Evolutionary conservation across 2,113 vertebrate species (phyloP), one percentile per base, ranked within the genome.

Genomic region (Agelaius phoeniceus): DNA sequence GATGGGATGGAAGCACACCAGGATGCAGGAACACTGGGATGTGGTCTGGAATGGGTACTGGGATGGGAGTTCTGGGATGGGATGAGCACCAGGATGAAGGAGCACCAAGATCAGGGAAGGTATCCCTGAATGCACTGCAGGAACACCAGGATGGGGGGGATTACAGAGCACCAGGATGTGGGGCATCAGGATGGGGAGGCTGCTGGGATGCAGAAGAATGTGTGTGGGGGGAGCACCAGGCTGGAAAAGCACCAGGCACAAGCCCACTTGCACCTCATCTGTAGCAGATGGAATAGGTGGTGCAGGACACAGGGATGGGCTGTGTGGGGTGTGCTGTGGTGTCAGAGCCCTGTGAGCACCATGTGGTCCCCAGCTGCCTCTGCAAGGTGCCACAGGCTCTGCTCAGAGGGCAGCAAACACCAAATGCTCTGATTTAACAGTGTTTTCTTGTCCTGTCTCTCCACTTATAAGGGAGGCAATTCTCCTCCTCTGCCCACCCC

Each of bases 301-400:
- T 7, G 27, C 62, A 9, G 78, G 46, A 33, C 35, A 24, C n/a
- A 8, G 67, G 30, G 35, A 8, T 11, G 39, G 44, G 44, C 33
- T 67, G 2, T 22, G 63, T 3, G 26, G 19, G 5, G 7, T 20
- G 33, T 19, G 55, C 18, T 6, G 15, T 19, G 67, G 6, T 8
- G 39, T 10, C 35, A 51, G 33, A 21, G 55, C 11, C 21, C 24
- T 0, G 17, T 2, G 41, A 24, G 13, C 26, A 8, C 11, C 5
- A 0, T 15, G 39, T 46, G 43, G 41, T 33, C 15, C 30, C 27
- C 13, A 21, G 0, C 10, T 9, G 33, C n/a, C 4, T 2, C 18
- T 59, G 11, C 2, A 4, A 57, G 69, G 59, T 12, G 15, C 49
- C 49, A 48, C 39, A 49, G n/a, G 19, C 33, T 41, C 78, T 37